These are phyloP conservation scores for Athalia circularis DNA, from an alignment of 2,888 invertebrate species.

Conservation along the genomic window DNA sequence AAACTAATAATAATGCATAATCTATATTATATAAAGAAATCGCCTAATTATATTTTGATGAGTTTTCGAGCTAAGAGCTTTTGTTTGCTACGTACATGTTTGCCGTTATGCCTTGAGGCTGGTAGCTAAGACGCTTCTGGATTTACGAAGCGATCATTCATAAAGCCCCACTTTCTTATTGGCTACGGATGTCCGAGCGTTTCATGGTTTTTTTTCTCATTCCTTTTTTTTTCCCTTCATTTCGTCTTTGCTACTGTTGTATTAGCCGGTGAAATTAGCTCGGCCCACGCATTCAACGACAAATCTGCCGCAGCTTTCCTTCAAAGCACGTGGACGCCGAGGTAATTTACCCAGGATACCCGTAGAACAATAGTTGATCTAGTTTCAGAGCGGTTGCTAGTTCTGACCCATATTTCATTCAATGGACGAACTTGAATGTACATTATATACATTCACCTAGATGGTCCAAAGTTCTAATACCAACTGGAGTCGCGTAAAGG, in stretches of 20 bases:
- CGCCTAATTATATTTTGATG: neutral
- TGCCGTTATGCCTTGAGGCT: neutral
- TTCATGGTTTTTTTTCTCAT: slow-evolving; percentile 21
- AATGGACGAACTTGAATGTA: slow-evolving; percentile 6
- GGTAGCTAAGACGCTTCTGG: neutral
- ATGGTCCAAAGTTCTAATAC: too few species aligned
- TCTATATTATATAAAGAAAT: too few species aligned
- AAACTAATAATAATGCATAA: too few species aligned
- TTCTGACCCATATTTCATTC: slow-evolving; percentile 26
- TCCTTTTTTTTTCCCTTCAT: too few species aligned
- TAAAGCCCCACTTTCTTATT: slow-evolving; percentile 18
- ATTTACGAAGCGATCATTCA: slow-evolving; percentile 23
- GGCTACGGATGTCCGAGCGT: slow-evolving; percentile 25
- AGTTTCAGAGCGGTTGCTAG: neutral
- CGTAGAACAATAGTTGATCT: slow-evolving; percentile 25
- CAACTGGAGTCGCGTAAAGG: too few species aligned
- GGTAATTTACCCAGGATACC: slow-evolving; percentile 20
- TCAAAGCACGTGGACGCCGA: slow-evolving; percentile 17
- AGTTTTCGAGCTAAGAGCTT: slow-evolving; percentile 1
- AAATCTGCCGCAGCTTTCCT: neutral
- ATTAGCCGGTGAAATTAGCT: slow-evolving; percentile 24
- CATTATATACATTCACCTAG: neutral
- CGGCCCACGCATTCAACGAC: slow-evolving; percentile 10
- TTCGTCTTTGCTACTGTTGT: slow-evolving; percentile 22
- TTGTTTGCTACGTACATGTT: slow-evolving; percentile 14